phyloP scores from a whole-genome alignment of 2,888 invertebrate species.

The Orchesella flavescens region DNA sequence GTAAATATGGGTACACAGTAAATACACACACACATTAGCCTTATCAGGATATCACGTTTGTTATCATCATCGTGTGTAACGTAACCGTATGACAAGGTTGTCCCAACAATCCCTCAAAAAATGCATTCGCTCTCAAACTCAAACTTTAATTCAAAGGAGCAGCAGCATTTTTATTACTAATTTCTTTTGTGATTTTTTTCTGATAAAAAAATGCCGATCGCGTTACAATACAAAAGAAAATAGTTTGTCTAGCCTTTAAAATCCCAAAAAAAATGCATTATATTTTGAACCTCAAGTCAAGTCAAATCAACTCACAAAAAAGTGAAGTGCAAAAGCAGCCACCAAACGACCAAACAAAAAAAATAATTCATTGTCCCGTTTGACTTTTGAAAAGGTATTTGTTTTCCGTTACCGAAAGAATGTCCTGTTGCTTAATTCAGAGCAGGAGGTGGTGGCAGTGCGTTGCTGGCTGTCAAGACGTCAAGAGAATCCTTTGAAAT shows the following conservation, averaged over 20 bases:
- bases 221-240: not conserved
- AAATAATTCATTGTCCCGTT: not conserved
- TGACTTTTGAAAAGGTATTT: too few species aligned
- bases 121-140: conserved; percentile 3
- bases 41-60: conserved; percentile 37
- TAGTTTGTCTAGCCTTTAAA: not conserved
- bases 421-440: too few species aligned
- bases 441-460: not conserved
- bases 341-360: not conserved
- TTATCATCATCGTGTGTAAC: not conserved
- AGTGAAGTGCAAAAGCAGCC: not conserved
- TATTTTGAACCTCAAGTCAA: too few species aligned
- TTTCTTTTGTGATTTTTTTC: conserved; percentile 43
- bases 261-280: not conserved
- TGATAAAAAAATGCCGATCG: conserved; percentile 25
- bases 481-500: conserved; percentile 9
- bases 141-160: conserved; percentile 6
- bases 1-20: not conserved
- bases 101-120: conserved; percentile 1
- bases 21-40: not conserved
- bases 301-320: too few species aligned
- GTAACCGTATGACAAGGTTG: conserved; percentile 27
- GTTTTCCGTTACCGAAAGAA: too few species aligned
- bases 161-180: conserved; percentile 32
- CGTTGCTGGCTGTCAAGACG: not conserved